phyloP scores from a whole-genome alignment of 2,888 invertebrate genomes.

The Cactoblastis cactorum region DNA sequence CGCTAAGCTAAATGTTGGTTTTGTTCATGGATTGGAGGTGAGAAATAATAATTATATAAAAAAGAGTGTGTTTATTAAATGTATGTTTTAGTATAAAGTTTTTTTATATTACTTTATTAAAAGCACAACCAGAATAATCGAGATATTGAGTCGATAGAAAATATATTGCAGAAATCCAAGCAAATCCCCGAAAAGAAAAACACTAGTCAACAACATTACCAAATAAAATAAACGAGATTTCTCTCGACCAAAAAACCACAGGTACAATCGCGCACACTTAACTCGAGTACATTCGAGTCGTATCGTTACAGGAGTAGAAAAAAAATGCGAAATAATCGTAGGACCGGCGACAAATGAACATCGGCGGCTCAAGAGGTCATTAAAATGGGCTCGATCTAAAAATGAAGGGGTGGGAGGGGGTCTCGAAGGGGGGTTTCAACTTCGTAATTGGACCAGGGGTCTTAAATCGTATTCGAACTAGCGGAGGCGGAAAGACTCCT shows the following conservation, averaged over 20 bases:
- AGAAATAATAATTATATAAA: too few relatives aligned
- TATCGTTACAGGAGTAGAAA: constrained; percentile 51
- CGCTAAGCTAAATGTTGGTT: too few relatives aligned
- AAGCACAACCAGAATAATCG: too few relatives aligned
- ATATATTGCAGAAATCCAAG: too few relatives aligned
- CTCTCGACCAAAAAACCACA: constrained; percentile 6
- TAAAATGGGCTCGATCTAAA: constrained; percentile 77
- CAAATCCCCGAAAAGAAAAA: neutral
- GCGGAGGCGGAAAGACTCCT: constrained; percentile 76
- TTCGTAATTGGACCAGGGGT: constrained; percentile 77
- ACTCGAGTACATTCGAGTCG: constrained; percentile 43
- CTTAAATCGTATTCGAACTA: constrained; percentile 74
- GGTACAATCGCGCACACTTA: constrained; percentile 15
- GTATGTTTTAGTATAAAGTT: too few relatives aligned
- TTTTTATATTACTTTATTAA: too few relatives aligned
- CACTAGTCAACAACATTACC: constrained; percentile 6
- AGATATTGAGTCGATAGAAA: too few relatives aligned
- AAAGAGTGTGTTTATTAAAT: too few relatives aligned
- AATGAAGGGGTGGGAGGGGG: constrained; percentile 56
- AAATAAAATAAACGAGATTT: constrained; percentile 9
- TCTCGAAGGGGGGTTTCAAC: constrained; percentile 73
- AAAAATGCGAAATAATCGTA: constrained; percentile 70
- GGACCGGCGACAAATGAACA: constrained; percentile 77
- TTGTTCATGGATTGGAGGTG: too few relatives aligned
- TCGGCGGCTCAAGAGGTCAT: constrained; percentile 76